Percentiles rank a stretch among this genome's conserved stretches.
phyloP scores from a whole-genome alignment of 2,113 vertebrate genomes.

The Zosterops hypoxanthus region DNA sequence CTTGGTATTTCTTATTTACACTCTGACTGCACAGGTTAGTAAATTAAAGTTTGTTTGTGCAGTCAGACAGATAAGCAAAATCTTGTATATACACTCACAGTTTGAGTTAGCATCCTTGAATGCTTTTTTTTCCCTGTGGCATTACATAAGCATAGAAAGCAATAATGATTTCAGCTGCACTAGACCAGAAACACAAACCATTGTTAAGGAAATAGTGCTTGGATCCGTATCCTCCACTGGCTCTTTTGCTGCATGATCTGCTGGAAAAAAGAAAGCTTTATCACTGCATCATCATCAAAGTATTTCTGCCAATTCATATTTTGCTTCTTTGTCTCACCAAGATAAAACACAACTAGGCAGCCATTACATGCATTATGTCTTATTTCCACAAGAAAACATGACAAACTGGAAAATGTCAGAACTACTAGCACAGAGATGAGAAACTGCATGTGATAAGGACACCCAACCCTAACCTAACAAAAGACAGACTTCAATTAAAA shows the following conservation, averaged over 20 bases:
- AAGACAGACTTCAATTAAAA: background rate
- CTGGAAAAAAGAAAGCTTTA: background rate
- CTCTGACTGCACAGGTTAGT: background rate
- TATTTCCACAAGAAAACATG: background rate
- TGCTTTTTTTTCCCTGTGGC: background rate
- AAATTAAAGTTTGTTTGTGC: background rate
- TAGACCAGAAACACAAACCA: constrained; percentile 73
- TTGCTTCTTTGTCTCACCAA: background rate
- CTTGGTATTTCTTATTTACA: background rate
- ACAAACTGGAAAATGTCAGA: background rate
- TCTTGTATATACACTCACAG: background rate
- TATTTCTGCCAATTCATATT: background rate
- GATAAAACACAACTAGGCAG: background rate
- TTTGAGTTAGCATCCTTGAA: background rate
- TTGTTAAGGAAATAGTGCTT: constrained; percentile 85
- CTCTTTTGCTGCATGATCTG: constrained; percentile 82
- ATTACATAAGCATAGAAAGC: background rate
- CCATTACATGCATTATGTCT: background rate
- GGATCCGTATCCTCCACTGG: constrained; percentile 96
- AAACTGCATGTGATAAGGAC: background rate
- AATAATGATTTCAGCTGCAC: background rate
- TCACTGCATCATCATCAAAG: background rate
- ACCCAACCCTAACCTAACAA: background rate
- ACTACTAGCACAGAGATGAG: background rate
- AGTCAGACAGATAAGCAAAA: background rate